Evolutionary conservation across 2,797 vertebrate species (phyloP).

Genomic region (Sciurus carolinensis): DNA sequence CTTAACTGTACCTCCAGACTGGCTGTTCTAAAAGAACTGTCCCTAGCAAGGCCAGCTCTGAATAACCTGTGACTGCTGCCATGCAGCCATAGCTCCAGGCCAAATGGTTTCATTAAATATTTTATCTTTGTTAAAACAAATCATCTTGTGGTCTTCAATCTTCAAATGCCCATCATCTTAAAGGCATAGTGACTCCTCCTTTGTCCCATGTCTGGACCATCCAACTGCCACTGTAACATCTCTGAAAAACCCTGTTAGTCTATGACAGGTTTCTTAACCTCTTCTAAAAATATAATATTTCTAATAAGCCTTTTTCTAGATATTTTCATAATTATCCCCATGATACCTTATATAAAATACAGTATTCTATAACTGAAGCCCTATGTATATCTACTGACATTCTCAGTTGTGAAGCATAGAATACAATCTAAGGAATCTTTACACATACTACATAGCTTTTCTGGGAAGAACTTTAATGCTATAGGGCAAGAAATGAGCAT

Average conservation of each 20-base stretch:
- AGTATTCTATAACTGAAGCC: neutral
- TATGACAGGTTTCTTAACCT: neutral
- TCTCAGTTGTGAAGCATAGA: neutral
- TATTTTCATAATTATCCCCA: neutral
- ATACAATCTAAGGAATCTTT: neutral
- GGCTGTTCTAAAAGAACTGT: neutral
- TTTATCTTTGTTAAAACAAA: conserved; percentile 30
- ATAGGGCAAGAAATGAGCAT: neutral
- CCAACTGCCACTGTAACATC: neutral
- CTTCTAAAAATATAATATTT: neutral
- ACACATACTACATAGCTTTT: neutral
- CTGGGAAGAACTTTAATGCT: neutral
- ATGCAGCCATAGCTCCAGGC: neutral
- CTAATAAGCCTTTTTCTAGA: neutral
- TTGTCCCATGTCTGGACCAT: neutral
- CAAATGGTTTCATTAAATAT: neutral
- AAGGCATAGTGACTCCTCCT: neutral
- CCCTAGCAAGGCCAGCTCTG: neutral
- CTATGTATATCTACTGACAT: neutral
- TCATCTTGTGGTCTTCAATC: neutral
- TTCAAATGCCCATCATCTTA: neutral
- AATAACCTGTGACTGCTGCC: neutral
- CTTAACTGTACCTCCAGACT: neutral
- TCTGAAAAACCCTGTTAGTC: neutral
- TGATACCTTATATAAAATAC: neutral